phyloP scores from a whole-genome alignment of 2,113 vertebrate genomes.

The Plotosus lineatus region DNA sequence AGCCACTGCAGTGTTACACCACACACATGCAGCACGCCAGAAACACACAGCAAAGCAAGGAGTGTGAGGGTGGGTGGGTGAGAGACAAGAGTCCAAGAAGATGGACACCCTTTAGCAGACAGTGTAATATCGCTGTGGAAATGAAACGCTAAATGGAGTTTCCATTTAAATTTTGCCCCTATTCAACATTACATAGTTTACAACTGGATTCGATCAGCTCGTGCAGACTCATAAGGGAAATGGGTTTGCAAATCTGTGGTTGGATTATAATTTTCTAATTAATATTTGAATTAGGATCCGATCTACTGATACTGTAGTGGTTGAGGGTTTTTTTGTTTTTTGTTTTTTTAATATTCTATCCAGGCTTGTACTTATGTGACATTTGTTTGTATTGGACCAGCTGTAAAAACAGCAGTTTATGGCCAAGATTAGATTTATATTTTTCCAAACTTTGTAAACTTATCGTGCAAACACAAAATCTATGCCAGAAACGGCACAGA shows the following conservation, averaged over 20 bases:
- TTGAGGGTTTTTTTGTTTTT: background rate
- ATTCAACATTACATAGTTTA: background rate
- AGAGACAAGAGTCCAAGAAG: background rate
- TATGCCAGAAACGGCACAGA: background rate
- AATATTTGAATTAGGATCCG: background rate
- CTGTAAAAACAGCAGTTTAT: background rate
- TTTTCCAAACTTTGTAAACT: background rate
- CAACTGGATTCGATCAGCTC: background rate
- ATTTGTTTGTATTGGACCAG: too few species aligned
- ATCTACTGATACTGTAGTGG: background rate
- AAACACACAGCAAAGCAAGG: slow-evolving; percentile 5
- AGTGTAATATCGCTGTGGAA: background rate
- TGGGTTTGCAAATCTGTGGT: background rate
- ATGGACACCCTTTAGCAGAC: background rate
- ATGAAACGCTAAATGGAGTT: background rate
- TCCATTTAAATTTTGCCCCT: background rate
- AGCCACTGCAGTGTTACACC: slow-evolving; percentile 24
- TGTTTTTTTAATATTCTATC: background rate
- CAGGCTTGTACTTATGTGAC: background rate
- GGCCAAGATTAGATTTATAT: background rate
- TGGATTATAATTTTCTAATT: background rate
- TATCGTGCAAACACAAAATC: background rate
- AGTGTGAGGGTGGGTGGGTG: background rate
- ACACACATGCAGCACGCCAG: background rate
- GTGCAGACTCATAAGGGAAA: background rate